Evolutionary conservation across 30 jellyfish, hydroid and myxozoan genomes (phyloP).

Genomic region (Hydractinia echinata): DNA sequence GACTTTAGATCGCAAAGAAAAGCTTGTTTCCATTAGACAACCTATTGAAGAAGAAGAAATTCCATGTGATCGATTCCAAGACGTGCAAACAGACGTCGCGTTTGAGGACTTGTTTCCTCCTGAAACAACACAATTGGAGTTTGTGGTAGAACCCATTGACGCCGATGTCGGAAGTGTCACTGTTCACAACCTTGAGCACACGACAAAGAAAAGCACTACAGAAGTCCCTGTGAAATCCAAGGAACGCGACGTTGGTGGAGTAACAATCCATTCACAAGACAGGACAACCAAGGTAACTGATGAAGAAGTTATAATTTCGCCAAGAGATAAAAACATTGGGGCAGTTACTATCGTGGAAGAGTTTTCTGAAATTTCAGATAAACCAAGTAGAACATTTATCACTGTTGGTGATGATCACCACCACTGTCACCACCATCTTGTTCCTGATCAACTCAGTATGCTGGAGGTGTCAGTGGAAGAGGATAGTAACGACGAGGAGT

Average conservation of each 20-base stretch:
- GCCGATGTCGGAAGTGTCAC: slow-evolving; percentile 4
- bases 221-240: slow-evolving; percentile 1
- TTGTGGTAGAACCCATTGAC: slow-evolving; percentile 1
- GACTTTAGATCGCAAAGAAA: neutral
- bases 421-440: no score
- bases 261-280: neutral
- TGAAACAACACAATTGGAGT: slow-evolving; percentile 4
- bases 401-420: no score
- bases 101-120: slow-evolving; percentile 21
- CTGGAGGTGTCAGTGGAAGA: no score
- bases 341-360: no score
- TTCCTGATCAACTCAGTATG: no score
- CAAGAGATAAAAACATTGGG: neutral
- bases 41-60: slow-evolving; percentile 3
- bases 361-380: no score
- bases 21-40: neutral
- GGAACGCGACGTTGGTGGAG: slow-evolving; percentile 3
- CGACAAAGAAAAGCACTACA: neutral
- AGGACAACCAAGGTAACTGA: neutral
- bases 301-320: neutral
- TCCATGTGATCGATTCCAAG: neutral
- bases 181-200: neutral
- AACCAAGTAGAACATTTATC: no score
- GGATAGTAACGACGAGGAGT: no score
- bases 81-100: neutral